Percentiles rank a stretch among this genome's conserved stretches.
These are phyloP conservation scores for Xanthorhoe designata DNA, from an alignment of 2,888 invertebrate genomes.

Conservation along the genomic window DNA sequence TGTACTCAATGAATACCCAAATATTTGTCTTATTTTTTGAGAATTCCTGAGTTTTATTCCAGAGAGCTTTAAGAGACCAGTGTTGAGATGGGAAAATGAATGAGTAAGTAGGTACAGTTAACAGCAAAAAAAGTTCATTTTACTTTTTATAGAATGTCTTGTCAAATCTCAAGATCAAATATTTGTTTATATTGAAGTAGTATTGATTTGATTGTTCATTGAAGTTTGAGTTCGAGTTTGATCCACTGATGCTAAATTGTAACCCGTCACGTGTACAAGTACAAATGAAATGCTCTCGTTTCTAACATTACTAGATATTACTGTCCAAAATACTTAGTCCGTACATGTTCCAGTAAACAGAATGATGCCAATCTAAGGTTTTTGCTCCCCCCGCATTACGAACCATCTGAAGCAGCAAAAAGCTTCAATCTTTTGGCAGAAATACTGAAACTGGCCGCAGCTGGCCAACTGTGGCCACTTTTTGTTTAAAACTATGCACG, in stretches of 20 bases:
- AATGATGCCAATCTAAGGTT: conserved; percentile 26
- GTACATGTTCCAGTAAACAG: conserved; percentile 15
- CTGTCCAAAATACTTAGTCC: not conserved
- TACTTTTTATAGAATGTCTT: not conserved
- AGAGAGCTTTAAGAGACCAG: no score
- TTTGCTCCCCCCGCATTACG: conserved; percentile 19
- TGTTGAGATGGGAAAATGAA: no score
- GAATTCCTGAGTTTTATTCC: no score
- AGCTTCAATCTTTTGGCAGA: conserved; percentile 28
- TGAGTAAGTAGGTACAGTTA: no score
- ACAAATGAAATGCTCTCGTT: no score
- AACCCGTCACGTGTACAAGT: no score
- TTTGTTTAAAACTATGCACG: conserved; percentile 31
- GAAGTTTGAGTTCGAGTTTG: no score
- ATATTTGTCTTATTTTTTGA: not conserved
- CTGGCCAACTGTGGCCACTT: conserved; percentile 28
- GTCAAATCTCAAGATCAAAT: no score
- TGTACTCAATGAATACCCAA: not conserved
- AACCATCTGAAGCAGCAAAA: conserved; percentile 30
- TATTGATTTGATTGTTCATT: no score
- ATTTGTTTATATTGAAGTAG: no score
- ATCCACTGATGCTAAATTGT: no score
- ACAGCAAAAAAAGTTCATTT: not conserved
- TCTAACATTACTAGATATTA: not conserved
- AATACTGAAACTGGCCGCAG: conserved; percentile 33